These are phyloP conservation scores for Rhodophaea formosa DNA, from an alignment of 2,888 invertebrate genomes.

Conservation along the genomic window DNA sequence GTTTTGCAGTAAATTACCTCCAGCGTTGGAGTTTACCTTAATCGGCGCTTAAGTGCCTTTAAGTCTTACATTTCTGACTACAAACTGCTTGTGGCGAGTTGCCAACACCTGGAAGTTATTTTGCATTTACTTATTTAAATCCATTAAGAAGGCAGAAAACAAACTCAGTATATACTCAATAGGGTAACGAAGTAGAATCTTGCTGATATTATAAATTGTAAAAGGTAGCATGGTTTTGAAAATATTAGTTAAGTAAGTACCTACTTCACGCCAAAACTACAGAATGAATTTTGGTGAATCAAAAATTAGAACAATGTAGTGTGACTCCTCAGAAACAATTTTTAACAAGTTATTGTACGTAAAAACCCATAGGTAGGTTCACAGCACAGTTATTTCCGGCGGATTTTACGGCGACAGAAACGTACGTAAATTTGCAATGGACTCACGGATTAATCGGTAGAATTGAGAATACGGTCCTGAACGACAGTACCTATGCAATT, in stretches of 20 bases:
- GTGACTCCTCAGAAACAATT: too few relatives aligned
- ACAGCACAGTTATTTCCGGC: too few relatives aligned
- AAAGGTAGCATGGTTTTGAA: too few relatives aligned
- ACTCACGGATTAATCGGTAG: not conserved
- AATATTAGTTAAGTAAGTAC: too few relatives aligned
- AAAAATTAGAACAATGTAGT: too few relatives aligned
- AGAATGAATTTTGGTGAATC: too few relatives aligned
- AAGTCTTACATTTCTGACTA: slow-evolving; percentile 8
- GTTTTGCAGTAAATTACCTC: slow-evolving; percentile 14
- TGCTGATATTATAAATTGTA: too few relatives aligned
- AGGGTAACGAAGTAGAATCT: too few relatives aligned
- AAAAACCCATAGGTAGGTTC: too few relatives aligned
- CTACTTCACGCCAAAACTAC: too few relatives aligned
- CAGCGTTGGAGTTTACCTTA: slow-evolving; percentile 13
- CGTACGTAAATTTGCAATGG: not conserved
- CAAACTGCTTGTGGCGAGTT: slow-evolving; percentile 13
- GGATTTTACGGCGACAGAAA: not conserved
- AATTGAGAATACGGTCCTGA: not conserved
- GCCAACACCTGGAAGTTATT: slow-evolving; percentile 13
- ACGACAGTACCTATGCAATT: slow-evolving; percentile 19
- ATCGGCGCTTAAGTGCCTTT: slow-evolving; percentile 17
- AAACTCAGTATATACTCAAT: not conserved
- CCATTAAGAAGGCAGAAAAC: not conserved
- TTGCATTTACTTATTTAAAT: not conserved
- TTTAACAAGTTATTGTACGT: too few relatives aligned